Conservation (phyloP, 2,113 vertebrate genomes). For the Apodemus speciosus region DNA sequence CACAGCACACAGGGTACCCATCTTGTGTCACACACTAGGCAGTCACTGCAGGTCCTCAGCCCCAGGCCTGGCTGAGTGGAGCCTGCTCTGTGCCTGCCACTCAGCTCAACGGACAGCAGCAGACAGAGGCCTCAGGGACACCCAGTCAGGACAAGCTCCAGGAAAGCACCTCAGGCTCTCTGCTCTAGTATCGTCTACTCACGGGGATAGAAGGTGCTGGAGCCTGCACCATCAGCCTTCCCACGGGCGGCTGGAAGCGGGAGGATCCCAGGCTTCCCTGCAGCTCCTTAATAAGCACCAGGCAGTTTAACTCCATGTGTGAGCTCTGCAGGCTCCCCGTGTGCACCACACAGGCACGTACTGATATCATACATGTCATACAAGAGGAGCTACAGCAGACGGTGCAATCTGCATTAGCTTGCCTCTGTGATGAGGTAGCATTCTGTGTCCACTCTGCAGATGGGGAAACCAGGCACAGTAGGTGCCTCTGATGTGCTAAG, state of each 20-base stretch:
- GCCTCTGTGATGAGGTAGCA: not conserved
- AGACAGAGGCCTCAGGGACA: not conserved
- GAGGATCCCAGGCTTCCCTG: not conserved
- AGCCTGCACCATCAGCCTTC: not conserved
- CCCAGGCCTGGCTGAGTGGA: not conserved
- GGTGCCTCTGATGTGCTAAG: not conserved
- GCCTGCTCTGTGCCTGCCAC: not conserved
- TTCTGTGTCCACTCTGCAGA: not conserved
- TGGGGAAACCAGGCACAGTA: not conserved
- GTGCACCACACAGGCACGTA: fast-evolving
- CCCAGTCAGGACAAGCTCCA: no score
- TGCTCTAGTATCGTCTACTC: not conserved
- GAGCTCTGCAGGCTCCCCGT: not conserved
- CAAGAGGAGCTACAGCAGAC: not conserved
- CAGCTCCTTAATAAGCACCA: not conserved
- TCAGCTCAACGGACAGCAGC: no score
- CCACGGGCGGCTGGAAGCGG: fast-evolving
- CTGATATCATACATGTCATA: not conserved
- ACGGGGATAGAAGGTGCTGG: no score
- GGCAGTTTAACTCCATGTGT: not conserved
- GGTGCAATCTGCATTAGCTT: not conserved
- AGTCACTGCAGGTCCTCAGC: not conserved
- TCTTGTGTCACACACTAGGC: not conserved
- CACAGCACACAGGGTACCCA: fast-evolving
- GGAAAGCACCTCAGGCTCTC: no score